Base-by-base conservation (phyloP, 2,797 vertebrate species). In the Lindbergichthys nudifrons region DNA sequence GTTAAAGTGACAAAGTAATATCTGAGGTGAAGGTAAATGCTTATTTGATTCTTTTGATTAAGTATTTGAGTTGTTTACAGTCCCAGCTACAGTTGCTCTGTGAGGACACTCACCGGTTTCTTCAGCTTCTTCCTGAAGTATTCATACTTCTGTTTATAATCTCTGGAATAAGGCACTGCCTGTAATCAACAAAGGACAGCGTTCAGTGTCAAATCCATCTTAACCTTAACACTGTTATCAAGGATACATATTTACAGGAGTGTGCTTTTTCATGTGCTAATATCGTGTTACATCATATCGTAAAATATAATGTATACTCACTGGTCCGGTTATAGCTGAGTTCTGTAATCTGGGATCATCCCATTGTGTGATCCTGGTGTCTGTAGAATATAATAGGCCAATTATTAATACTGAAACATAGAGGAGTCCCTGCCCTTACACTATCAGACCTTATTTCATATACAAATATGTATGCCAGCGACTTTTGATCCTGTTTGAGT, bases 141-240 rank as follows among this genome's bases (percentile, higher is more conserved):
- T 52, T 99, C 98, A 23, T 99, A 99, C 87, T 99, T 99, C 87
- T 98, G 94, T 85, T 99, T 99, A 84, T 99, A 99, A 91, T 99
- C 98, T 92, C 98, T 96, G 92, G 98, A 99, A 90, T 99, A 99
- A 94, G 98, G 98, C 94, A 99, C 98, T 60, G 97, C 98, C 98
- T 99, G 19, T 32, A 87, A 85, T 48, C 65, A 71, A 84, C 18
- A 84, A 11, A 64, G 23, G 12, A 52, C 4, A 65, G 10, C 10
- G 30, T 69, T 83, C 12, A 65, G 47, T 50, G 19, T 80, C 1
- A 60, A 67, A 75, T 68, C 51, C 65, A 59, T 54, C 5, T 26
- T 13, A 36, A 60, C 26, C 13, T 48, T 18, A 48, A 48, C 11
- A 60, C 7, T n/a, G 18, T n/a, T 15, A 11, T 69, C 26, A 26